phyloP scores from a whole-genome alignment of 2,113 vertebrate genomes.

The Helogale parvula region DNA sequence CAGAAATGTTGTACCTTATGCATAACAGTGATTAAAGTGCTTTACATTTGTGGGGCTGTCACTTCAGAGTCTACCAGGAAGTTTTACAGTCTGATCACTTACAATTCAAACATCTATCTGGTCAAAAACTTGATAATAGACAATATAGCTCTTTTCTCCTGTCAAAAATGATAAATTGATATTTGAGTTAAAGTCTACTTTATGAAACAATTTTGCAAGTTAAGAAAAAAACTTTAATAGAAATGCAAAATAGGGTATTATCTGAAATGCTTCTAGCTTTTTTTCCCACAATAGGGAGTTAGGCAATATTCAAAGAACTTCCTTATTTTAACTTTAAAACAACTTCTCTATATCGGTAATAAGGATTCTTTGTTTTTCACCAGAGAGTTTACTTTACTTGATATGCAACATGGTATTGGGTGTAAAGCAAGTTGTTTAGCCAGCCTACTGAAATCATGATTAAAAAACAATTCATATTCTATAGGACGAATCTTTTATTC shows the following conservation, averaged over 20 bases:
- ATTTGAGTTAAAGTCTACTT: conserved; percentile 45
- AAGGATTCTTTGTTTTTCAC: conserved; percentile 59
- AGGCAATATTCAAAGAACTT: conserved; percentile 78
- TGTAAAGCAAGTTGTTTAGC: conserved; percentile 8
- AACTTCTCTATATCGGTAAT: conserved; percentile 71
- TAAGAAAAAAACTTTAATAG: conserved; percentile 14
- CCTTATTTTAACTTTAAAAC: conserved; percentile 76
- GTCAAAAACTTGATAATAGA: conserved; percentile 3
- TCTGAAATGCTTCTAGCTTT: conserved; percentile 30
- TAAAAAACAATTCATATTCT: not conserved
- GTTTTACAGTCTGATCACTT: conserved; percentile 26
- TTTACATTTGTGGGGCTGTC: not conserved
- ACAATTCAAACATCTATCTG: not conserved
- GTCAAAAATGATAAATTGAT: conserved; percentile 34
- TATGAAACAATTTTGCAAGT: conserved; percentile 54
- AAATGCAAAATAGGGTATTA: conserved; percentile 62
- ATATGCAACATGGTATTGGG: conserved; percentile 7
- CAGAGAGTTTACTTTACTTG: conserved; percentile 53
- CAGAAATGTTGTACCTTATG: not conserved
- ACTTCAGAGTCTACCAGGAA: not conserved
- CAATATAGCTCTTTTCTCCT: conserved; percentile 6
- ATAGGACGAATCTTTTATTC: not conserved
- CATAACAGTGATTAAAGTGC: not conserved
- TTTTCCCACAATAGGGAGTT: conserved; percentile 71
- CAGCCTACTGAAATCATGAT: not conserved